These are phyloP conservation scores for Pelochelys cantorii DNA, from an alignment of 2,797 vertebrate genomes.

Conservation along the genomic window DNA sequence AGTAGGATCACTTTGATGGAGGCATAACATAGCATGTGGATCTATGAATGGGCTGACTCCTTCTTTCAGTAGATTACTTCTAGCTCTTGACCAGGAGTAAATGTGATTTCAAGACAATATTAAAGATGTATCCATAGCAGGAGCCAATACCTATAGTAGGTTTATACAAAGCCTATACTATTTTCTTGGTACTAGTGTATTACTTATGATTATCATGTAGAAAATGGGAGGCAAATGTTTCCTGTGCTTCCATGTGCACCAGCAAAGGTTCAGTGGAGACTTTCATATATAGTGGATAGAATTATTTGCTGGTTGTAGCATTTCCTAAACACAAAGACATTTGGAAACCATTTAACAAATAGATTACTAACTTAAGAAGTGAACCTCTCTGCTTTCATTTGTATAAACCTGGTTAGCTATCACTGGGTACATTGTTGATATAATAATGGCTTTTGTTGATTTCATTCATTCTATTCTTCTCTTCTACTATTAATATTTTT, in stretches of 20 bases:
- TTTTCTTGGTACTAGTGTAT: neutral
- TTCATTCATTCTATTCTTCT: conserved; percentile 23
- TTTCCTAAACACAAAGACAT: neutral
- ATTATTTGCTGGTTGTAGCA: neutral
- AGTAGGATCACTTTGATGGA: neutral
- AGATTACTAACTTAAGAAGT: conserved; percentile 36
- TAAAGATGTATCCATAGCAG: neutral
- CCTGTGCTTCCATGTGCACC: neutral
- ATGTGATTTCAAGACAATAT: neutral
- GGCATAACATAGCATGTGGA: accelerated
- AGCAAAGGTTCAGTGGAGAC: neutral
- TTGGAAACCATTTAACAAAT: conserved; percentile 57
- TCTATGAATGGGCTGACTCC: neutral
- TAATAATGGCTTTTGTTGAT: conserved; percentile 55
- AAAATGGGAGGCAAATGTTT: neutral
- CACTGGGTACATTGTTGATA: conserved; percentile 12
- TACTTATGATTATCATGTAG: neutral
- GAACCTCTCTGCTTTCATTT: conserved; percentile 39
- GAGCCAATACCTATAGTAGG: too few relatives aligned
- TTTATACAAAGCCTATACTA: neutral
- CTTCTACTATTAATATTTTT: neutral
- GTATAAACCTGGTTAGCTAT: conserved; percentile 4
- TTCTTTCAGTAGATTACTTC: neutral
- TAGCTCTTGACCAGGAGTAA: neutral
- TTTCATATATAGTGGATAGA: neutral